phyloP scores from a whole-genome alignment of 2,797 vertebrate species.

The Silurus aristotelis region DNA sequence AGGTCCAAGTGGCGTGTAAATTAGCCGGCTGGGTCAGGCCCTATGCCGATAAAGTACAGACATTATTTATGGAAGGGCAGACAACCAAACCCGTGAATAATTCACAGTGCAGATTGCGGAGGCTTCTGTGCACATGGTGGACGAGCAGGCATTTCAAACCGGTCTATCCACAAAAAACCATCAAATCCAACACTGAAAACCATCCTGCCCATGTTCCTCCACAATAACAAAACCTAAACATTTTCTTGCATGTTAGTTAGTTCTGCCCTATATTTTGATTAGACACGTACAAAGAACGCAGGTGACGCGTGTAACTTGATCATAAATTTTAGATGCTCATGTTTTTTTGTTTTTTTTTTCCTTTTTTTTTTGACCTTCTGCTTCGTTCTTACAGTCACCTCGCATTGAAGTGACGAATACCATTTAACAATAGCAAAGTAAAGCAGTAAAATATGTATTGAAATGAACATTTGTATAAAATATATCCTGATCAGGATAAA shows the following conservation, averaged over 20 bases:
- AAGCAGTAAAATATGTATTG: no score
- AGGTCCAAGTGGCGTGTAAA: slow-evolving; percentile 24
- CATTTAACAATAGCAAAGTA: no score
- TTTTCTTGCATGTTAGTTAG: background rate
- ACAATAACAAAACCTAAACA: background rate
- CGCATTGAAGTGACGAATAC: no score
- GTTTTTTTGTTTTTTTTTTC: no score
- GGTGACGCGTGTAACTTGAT: background rate
- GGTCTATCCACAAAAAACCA: background rate
- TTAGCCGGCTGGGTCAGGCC: slow-evolving; percentile 40
- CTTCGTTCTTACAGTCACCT: no score
- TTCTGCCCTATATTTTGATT: background rate
- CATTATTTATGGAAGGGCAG: slow-evolving; percentile 69
- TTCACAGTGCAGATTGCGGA: slow-evolving; percentile 41
- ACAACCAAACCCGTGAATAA: slow-evolving; percentile 50
- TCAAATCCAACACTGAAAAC: background rate
- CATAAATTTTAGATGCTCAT: slow-evolving; percentile 17
- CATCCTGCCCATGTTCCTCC: no score
- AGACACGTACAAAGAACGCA: background rate
- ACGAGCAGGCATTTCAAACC: slow-evolving; percentile 24
- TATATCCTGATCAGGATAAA: background rate
- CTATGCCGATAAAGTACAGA: slow-evolving; percentile 60
- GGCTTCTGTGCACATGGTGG: background rate
- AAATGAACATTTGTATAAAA: no score
- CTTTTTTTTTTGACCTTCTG: background rate